Percentiles rank a stretch among this genome's conserved stretches.
phyloP scores from a whole-genome alignment of 2,888 invertebrate species.

The Anthrax anthrax region DNA sequence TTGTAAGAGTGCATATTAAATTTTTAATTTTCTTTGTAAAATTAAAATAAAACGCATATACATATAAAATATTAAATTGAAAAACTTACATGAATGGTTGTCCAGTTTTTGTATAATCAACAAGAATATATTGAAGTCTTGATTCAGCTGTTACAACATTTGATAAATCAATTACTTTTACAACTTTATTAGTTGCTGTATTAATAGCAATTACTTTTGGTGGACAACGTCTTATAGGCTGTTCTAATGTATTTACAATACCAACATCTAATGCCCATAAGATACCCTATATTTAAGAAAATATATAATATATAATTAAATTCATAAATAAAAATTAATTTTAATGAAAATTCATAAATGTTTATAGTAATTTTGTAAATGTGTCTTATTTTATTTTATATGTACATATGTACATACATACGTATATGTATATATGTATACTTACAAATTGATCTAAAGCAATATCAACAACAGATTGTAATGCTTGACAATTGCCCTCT shows the following conservation, averaged over 20 bases:
- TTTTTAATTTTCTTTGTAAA: no score
- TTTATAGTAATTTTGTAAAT: neutral
- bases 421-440: conserved; percentile 8
- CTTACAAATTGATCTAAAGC: conserved; percentile 42
- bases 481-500: conserved; percentile 50
- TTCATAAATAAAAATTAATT: no score
- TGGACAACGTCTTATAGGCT: conserved; percentile 41
- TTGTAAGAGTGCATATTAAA: no score
- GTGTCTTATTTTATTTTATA: neutral
- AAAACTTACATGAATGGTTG: conserved; percentile 32
- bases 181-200: conserved; percentile 40
- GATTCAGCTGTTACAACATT: conserved; percentile 37
- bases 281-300: no score
- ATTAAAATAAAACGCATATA: no score
- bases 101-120: conserved; percentile 42
- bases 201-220: conserved; percentile 48
- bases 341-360: no score
- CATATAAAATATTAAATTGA: no score
- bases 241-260: conserved; percentile 42
- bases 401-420: neutral
- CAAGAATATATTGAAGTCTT: conserved; percentile 42
- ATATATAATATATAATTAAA: no score
- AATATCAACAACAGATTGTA: conserved; percentile 55
- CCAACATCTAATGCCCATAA: conserved; percentile 48
- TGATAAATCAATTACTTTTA: conserved; percentile 42